Percentiles rank a stretch among this genome's conserved stretches.
phyloP scores from a whole-genome alignment of 2,113 vertebrate species.

The Alethe castanea region DNA sequence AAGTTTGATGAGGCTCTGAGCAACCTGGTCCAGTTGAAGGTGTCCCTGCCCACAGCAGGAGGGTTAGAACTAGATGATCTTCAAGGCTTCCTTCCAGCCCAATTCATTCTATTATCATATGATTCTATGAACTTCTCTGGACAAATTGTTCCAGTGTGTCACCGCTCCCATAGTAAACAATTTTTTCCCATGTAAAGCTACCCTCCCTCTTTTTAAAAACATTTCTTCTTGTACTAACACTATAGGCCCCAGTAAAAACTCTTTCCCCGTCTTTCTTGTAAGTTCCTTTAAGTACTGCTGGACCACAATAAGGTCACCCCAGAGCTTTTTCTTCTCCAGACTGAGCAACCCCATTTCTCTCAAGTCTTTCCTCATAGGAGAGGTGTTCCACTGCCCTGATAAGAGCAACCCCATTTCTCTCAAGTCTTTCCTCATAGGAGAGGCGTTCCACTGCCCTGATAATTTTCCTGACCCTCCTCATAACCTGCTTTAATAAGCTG shows the following conservation, averaged over 20 bases:
- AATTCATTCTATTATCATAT: background rate
- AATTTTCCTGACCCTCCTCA: background rate
- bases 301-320: background rate
- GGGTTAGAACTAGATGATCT: background rate
- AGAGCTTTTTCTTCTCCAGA: background rate
- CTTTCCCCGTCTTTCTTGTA: background rate
- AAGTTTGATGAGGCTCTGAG: background rate
- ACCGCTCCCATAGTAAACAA: background rate
- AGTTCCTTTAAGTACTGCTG: background rate
- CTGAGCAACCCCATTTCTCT: background rate
- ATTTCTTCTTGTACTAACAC: background rate
- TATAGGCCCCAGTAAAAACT: background rate
- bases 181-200: background rate
- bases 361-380: background rate
- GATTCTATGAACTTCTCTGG: background rate
- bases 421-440: background rate
- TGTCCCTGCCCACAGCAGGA: background rate
- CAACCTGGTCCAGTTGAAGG: background rate
- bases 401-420: background rate
- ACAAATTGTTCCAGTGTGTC: background rate
- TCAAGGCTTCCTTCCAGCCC: background rate
- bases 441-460: background rate
- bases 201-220: background rate
- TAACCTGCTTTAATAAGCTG: rapidly evolving
- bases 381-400: background rate